Evolutionary conservation across 1,140 invertebrate species (phyloP).

Genomic region (Magallana angulata): DNA sequence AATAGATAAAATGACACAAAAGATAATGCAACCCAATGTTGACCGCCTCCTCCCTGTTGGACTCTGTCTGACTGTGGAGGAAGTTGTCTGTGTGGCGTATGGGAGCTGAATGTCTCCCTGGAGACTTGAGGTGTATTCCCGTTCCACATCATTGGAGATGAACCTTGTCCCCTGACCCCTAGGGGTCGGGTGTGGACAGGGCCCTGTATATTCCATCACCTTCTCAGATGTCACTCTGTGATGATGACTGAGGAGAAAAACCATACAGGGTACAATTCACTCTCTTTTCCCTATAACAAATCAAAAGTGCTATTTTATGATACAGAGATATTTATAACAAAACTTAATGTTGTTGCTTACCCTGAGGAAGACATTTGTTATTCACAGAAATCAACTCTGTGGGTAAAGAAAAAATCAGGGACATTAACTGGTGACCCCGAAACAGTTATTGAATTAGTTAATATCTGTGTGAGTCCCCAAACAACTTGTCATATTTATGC

Average conservation of each 20-base stretch:
- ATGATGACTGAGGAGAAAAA: constrained; percentile 49
- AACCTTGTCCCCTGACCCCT: constrained; percentile 51
- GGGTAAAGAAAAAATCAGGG: constrained; percentile 35
- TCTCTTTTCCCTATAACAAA: background rate
- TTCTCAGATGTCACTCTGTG: constrained; percentile 52
- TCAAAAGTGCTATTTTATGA: too few species aligned
- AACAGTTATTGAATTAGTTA: background rate
- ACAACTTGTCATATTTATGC: background rate
- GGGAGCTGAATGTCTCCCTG: constrained; percentile 53
- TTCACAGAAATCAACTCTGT: background rate
- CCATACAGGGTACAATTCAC: constrained; percentile 51
- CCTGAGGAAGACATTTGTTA: constrained; percentile 31
- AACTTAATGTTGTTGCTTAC: background rate
- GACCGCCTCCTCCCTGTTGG: background rate
- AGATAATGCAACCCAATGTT: background rate
- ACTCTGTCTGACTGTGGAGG: constrained; percentile 8
- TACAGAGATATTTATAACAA: too few species aligned
- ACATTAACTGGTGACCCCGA: background rate
- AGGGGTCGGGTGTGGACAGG: constrained; percentile 47
- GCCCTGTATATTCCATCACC: constrained; percentile 58
- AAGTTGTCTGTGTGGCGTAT: constrained; percentile 48
- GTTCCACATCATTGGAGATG: constrained; percentile 51
- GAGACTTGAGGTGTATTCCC: constrained; percentile 56
- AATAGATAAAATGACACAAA: too few species aligned
- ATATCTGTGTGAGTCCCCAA: constrained; percentile 8